Percentiles rank a stretch among this genome's conserved stretches.
Evolutionary conservation across 2,888 invertebrate species (phyloP).

Genomic region (Bombylius major): DNA sequence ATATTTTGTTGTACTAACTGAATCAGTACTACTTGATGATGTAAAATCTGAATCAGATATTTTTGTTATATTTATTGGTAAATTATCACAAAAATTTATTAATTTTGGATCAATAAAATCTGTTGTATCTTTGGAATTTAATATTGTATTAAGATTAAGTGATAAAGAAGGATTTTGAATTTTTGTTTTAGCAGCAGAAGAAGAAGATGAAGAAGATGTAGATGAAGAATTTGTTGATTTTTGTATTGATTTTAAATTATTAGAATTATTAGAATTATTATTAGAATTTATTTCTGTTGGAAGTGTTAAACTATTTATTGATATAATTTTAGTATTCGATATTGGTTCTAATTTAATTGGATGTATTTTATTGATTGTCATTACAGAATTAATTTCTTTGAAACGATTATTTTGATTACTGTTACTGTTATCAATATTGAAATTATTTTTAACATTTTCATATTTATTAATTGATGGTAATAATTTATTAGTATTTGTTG

Average conservation of each 20-base stretch:
- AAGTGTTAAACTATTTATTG: neutral
- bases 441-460: neutral
- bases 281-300: neutral
- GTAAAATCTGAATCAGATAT: slow-evolving; percentile 20
- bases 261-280: neutral
- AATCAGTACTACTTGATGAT: slow-evolving; percentile 17
- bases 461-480: neutral
- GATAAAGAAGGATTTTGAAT: slow-evolving; percentile 6
- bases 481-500: slow-evolving; percentile 14
- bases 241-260: neutral
- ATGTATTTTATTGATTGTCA: slow-evolving; percentile 9
- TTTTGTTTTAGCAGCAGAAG: neutral
- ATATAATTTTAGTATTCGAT: slow-evolving; percentile 1
- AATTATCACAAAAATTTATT: slow-evolving; percentile 58
- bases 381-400: neutral
- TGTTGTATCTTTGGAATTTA: slow-evolving; percentile 18
- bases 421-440: slow-evolving; percentile 8
- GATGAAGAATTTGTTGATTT: neutral
- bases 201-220: no score
- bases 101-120: slow-evolving; percentile 44
- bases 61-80: slow-evolving; percentile 46
- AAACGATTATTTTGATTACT: slow-evolving; percentile 3
- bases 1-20: slow-evolving; percentile 18
- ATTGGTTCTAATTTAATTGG: slow-evolving; percentile 14
- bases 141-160: neutral